phyloP scores from a whole-genome alignment of 2,888 invertebrate species.

The Dynastes grantii region DNA sequence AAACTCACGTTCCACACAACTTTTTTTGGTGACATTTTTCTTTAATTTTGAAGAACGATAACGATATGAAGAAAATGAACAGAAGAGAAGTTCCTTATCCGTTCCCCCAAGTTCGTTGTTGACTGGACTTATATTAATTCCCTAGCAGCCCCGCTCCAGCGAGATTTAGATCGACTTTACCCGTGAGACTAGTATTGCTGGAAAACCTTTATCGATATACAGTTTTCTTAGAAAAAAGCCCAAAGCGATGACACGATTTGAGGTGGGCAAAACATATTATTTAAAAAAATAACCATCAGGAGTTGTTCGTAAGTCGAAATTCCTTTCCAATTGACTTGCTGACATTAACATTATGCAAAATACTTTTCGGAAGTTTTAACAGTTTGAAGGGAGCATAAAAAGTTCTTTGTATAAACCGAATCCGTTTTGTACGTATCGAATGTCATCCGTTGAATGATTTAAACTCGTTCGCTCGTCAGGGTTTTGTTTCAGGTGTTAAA shows the following conservation, averaged over 20 bases:
- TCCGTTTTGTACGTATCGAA: conserved; percentile 55
- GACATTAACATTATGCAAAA: conserved; percentile 53
- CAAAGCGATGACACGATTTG: not conserved
- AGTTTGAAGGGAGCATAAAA: conserved; percentile 39
- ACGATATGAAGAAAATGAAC: too few relatives aligned
- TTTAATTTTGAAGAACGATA: too few relatives aligned
- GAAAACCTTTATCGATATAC: not conserved
- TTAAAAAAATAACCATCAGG: conserved; percentile 1
- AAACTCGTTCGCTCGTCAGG: conserved; percentile 35
- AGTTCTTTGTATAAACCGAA: conserved; percentile 55
- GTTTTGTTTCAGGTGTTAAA: conserved; percentile 44
- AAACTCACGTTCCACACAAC: too few relatives aligned
- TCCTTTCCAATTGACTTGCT: conserved; percentile 50
- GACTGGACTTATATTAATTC: too few relatives aligned
- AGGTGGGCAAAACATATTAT: not conserved
- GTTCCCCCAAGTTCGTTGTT: too few relatives aligned
- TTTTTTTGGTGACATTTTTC: too few relatives aligned
- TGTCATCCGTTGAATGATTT: conserved; percentile 56
- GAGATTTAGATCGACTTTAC: conserved; percentile 47
- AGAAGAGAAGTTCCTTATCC: too few relatives aligned
- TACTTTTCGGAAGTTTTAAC: conserved; percentile 52
- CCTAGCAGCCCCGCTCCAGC: too few relatives aligned
- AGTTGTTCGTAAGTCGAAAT: conserved; percentile 27
- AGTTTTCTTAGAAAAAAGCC: not conserved
- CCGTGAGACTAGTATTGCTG: conserved; percentile 2